Percentiles rank a stretch among this genome's conserved stretches.
phyloP scores from a whole-genome alignment of 2,113 vertebrate genomes.

The Sakesphorus luctuosus region DNA sequence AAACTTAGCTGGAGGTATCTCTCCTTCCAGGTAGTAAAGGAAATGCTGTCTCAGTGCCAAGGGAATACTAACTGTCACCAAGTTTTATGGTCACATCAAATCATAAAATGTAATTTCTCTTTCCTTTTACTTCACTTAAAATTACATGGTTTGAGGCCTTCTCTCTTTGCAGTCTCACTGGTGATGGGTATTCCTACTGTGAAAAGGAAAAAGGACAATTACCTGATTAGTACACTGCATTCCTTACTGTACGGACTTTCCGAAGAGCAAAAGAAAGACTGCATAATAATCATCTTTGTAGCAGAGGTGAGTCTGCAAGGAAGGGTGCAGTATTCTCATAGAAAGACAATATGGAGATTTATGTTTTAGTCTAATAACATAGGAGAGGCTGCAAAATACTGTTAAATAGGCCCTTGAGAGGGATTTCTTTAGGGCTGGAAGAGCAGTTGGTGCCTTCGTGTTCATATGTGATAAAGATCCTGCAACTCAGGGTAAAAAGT shows the following conservation, averaged over 20 bases:
- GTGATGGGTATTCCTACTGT: conserved; percentile 89
- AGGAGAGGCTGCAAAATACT: background rate
- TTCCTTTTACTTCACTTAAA: background rate
- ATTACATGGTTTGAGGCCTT: background rate
- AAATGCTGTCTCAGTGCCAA: background rate
- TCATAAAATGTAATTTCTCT: background rate
- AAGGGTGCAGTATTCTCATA: background rate
- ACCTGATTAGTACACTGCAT: conserved; percentile 82
- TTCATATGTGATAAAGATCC: accelerated
- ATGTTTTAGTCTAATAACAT: background rate
- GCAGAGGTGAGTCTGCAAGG: conserved; percentile 80
- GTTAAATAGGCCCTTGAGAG: background rate
- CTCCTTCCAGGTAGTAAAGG: background rate
- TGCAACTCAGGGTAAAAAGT: background rate
- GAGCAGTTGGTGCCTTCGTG: background rate
- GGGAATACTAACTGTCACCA: background rate
- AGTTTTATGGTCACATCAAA: background rate
- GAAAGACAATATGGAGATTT: background rate
- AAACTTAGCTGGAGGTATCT: background rate
- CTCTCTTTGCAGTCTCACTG: conserved; percentile 79
- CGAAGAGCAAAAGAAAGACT: conserved; percentile 73
- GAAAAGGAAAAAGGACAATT: conserved; percentile 80
- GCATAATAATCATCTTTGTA: conserved; percentile 85
- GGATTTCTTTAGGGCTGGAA: background rate
- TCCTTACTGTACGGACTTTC: conserved; percentile 82